These are phyloP conservation scores for Thryonomys swinderianus DNA, from an alignment of 2,113 vertebrate genomes.

Conservation along the genomic window DNA sequence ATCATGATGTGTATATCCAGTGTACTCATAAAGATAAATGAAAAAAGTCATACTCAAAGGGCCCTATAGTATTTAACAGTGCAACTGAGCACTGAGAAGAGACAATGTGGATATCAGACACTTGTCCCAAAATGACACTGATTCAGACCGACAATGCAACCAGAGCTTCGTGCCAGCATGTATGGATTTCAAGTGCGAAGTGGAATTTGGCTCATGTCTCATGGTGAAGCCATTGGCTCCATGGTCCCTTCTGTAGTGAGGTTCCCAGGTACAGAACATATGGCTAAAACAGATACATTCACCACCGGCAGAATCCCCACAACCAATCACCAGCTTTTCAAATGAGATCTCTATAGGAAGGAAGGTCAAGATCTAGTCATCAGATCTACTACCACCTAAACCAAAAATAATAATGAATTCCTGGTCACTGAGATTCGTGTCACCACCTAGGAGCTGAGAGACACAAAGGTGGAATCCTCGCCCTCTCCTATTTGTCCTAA, in stretches of 20 bases:
- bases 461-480: too few species aligned
- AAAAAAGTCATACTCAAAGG: not conserved
- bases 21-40: too few species aligned
- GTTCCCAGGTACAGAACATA: not conserved
- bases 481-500: not conserved
- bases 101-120: not conserved
- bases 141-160: not conserved
- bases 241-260: not conserved
- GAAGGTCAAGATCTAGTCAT: not conserved
- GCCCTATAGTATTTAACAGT: not conserved
- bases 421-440: not conserved
- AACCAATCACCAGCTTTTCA: not conserved
- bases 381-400: not conserved
- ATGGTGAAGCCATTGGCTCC: not conserved
- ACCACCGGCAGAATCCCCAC: not conserved
- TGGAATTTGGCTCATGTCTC: not conserved
- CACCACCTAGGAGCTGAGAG: not conserved
- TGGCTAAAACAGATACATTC: not conserved
- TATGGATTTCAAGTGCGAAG: not conserved
- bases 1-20: too few species aligned
- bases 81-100: too few species aligned
- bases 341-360: not conserved
- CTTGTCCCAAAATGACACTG: not conserved
- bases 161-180: rapidly evolving
- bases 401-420: not conserved